Conservation (phyloP, 2,888 invertebrate species). For the Mimas tiliae region DNA sequence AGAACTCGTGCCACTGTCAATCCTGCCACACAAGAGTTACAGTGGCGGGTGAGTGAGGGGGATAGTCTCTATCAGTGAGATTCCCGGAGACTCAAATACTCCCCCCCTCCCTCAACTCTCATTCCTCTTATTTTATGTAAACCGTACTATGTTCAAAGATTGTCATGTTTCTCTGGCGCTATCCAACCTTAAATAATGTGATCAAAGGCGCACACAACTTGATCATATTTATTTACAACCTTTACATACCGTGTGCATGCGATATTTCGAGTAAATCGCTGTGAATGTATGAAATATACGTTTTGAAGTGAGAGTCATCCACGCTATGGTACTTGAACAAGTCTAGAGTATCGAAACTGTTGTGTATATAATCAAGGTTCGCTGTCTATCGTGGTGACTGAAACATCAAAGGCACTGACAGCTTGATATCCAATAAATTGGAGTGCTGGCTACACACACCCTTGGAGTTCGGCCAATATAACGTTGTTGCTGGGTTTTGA, state of each 20-base stretch:
- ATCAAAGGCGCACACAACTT: neutral
- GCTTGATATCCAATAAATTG: constrained; percentile 54
- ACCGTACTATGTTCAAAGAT: too few relatives aligned
- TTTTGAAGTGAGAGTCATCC: neutral
- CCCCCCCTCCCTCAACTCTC: too few relatives aligned
- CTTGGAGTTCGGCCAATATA: constrained; percentile 27
- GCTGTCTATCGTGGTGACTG: constrained; percentile 34
- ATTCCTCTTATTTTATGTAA: too few relatives aligned
- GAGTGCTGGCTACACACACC: constrained; percentile 28
- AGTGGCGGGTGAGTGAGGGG: too few relatives aligned
- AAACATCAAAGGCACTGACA: constrained; percentile 54
- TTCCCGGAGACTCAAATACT: too few relatives aligned
- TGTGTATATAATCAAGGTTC: constrained; percentile 45
- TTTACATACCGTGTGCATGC: neutral
- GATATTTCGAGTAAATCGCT: neutral
- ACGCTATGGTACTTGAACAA: constrained; percentile 13
- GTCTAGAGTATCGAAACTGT: constrained; percentile 36
- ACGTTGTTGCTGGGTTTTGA: constrained; percentile 23
- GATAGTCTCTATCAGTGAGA: too few relatives aligned
- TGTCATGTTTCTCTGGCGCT: neutral
- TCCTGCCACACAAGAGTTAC: too few relatives aligned
- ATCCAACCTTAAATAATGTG: neutral
- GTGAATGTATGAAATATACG: constrained; percentile 1
- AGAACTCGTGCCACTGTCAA: too few relatives aligned
- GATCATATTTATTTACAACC: neutral